Evolutionary conservation across 2,888 invertebrate species (phyloP).

Genomic region (Periphyllus acericola): DNA sequence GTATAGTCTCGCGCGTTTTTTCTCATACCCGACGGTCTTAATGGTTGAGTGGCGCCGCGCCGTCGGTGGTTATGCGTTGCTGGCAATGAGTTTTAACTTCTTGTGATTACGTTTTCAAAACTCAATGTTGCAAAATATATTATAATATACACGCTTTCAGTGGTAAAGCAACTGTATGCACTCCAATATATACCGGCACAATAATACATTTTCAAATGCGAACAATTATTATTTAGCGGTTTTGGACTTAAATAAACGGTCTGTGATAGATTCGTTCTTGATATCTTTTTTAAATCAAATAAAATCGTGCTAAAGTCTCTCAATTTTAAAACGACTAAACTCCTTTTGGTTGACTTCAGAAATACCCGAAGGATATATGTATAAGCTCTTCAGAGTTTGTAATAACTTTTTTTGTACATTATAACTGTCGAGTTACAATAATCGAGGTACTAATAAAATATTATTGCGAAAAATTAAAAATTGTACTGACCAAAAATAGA

Average conservation of each 20-base stretch:
- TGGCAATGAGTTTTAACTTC: constrained; percentile 21
- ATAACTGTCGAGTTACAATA: too few species aligned
- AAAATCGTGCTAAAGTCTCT: too few species aligned
- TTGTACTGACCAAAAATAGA: too few species aligned
- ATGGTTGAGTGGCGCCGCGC: constrained; percentile 37
- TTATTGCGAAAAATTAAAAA: too few species aligned
- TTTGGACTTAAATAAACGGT: background rate
- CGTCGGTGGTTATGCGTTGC: background rate
- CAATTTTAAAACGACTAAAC: too few species aligned
- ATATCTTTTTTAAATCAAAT: background rate
- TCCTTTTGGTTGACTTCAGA: too few species aligned
- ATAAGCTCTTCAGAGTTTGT: too few species aligned
- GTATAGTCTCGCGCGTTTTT: constrained; percentile 23
- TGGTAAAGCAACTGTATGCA: background rate
- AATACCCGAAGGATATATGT: too few species aligned
- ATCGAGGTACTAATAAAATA: too few species aligned
- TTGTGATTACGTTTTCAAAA: constrained; percentile 34
- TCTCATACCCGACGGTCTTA: constrained; percentile 11
- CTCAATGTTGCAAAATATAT: constrained; percentile 12
- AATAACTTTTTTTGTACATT: too few species aligned
- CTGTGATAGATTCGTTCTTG: background rate
- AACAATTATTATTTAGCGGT: background rate
- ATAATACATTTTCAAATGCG: background rate
- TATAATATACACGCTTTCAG: background rate
- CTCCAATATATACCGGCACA: background rate